Evolutionary conservation across 2,113 vertebrate species (phyloP).

Genomic region (Leptodactylus fuscus): DNA sequence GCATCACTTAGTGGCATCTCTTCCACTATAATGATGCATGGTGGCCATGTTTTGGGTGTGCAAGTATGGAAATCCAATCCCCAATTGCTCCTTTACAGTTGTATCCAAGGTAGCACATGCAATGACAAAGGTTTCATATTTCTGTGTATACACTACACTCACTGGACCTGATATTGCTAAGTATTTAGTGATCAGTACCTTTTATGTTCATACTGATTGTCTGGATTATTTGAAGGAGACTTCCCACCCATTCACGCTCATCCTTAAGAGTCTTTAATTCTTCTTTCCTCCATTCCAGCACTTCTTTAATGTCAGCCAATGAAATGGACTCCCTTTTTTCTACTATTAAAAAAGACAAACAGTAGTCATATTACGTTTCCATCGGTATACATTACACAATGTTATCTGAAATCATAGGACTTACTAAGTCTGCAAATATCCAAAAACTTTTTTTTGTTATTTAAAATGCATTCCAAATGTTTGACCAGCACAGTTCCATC

Average conservation of each 20-base stretch:
- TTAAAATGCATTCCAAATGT: conserved; percentile 74
- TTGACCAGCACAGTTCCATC: conserved; percentile 70
- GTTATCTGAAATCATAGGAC: conserved; percentile 48
- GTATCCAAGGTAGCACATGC: no score
- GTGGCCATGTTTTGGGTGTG: no score
- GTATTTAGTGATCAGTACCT: conserved; percentile 71
- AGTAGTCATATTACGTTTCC: not conserved
- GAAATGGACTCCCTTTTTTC: not conserved
- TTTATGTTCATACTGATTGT: conserved; percentile 73
- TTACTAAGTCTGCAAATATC: conserved; percentile 81
- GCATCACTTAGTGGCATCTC: no score
- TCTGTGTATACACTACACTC: no score
- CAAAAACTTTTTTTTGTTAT: conserved; percentile 67
- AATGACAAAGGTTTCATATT: no score
- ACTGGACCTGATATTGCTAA: no score
- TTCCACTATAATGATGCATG: no score
- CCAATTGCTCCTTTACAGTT: no score
- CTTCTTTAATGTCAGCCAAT: conserved; percentile 6
- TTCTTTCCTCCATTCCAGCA: conserved; percentile 70
- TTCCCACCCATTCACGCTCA: conserved; percentile 74
- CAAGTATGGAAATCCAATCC: no score
- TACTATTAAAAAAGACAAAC: conserved; percentile 64
- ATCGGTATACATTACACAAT: not conserved
- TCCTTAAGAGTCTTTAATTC: conserved; percentile 72
- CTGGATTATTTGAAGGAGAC: conserved; percentile 79